phyloP scores from a whole-genome alignment of 1,140 invertebrate species.

The Drusus annulatus region DNA sequence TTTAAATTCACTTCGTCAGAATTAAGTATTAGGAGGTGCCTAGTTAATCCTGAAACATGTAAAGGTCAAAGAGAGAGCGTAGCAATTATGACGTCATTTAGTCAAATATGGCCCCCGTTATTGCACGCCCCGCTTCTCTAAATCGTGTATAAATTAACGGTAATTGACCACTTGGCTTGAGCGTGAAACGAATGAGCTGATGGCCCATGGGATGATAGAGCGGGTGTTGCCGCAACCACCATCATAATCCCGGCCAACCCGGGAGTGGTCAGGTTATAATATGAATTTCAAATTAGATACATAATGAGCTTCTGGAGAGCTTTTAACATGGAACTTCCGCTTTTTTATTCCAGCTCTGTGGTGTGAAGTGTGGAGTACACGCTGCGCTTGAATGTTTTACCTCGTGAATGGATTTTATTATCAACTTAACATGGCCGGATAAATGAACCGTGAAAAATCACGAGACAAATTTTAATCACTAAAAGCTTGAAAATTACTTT shows the following conservation, averaged over 20 bases:
- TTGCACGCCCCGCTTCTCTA: slow-evolving; percentile 4
- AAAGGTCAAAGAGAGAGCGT: not conserved
- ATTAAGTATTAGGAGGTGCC: no score
- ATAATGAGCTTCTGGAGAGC: not conserved
- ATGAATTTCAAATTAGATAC: slow-evolving; percentile 26
- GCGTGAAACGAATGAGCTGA: slow-evolving; percentile 25
- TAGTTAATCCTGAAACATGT: no score
- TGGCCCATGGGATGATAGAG: slow-evolving; percentile 12
- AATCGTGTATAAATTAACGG: slow-evolving; percentile 35
- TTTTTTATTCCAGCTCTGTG: no score
- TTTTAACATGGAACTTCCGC: not conserved
- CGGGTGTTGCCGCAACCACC: not conserved
- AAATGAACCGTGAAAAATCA: no score
- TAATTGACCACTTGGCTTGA: slow-evolving; percentile 37
- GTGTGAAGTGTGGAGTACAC: no score
- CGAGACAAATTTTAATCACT: no score
- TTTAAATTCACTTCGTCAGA: no score
- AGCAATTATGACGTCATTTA: slow-evolving; percentile 1
- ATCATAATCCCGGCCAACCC: not conserved
- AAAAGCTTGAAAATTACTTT: no score
- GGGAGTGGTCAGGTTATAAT: slow-evolving; percentile 9
- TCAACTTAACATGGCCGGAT: no score
- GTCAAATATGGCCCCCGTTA: slow-evolving; percentile 18
- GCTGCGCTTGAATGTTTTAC: no score
- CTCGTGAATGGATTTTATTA: no score